Conservation (phyloP, 2,888 invertebrate genomes). For the Yponomeuta malinellus region DNA sequence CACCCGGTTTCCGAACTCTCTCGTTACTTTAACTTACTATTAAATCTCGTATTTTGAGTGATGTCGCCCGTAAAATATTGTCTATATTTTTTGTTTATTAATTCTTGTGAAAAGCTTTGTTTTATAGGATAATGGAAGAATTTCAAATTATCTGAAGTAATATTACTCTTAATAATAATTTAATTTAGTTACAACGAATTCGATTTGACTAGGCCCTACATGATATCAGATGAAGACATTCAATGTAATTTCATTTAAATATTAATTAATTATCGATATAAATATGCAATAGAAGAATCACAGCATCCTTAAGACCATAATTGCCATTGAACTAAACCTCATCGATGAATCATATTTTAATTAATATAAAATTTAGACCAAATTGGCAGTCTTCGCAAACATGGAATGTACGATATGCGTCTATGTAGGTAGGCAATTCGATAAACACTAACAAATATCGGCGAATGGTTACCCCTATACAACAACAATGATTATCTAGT, state of each 20-base stretch:
- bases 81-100: slow-evolving; percentile 49
- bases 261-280: slow-evolving; percentile 60
- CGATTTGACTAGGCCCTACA: slow-evolving; percentile 71
- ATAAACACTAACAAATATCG: slow-evolving; percentile 69
- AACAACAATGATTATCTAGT: slow-evolving; percentile 69
- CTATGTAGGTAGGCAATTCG: slow-evolving; percentile 62
- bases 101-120: slow-evolving; percentile 55
- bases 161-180: slow-evolving; percentile 49
- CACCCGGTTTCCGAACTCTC: slow-evolving; percentile 75
- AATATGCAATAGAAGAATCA: slow-evolving; percentile 76
- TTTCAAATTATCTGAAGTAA: slow-evolving; percentile 66
- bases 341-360: slow-evolving; percentile 69
- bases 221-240: slow-evolving; percentile 67
- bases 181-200: slow-evolving; percentile 68
- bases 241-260: slow-evolving; percentile 49
- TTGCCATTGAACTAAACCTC: slow-evolving; percentile 71
- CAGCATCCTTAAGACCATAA: slow-evolving; percentile 74
- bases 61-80: slow-evolving; percentile 66
- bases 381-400: slow-evolving; percentile 75
- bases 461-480: slow-evolving; percentile 66
- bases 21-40: slow-evolving; percentile 67
- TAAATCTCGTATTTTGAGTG: slow-evolving; percentile 60
- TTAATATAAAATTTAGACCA: slow-evolving; percentile 76
- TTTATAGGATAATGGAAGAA: slow-evolving; percentile 58
- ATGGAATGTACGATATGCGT: slow-evolving; percentile 76